phyloP scores from a whole-genome alignment of 2,888 invertebrate genomes.

The Paralinhomoeus sp. region DNA sequence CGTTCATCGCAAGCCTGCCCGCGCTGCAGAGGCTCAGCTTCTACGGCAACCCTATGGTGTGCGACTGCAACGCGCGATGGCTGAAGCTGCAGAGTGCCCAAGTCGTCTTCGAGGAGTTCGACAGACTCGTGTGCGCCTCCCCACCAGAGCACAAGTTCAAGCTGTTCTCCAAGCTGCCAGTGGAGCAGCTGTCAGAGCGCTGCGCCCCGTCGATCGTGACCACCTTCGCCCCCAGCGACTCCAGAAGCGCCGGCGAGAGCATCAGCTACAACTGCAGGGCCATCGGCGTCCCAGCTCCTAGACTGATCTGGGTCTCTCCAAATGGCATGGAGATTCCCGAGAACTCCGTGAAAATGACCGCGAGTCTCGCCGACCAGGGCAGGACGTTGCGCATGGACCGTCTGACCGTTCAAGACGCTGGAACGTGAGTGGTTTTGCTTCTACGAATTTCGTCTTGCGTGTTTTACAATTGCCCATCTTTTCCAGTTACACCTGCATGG shows the following conservation, averaged over 20 bases:
- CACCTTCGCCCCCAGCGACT: slow-evolving; percentile 17
- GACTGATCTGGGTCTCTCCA: slow-evolving; percentile 28
- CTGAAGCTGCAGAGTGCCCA: slow-evolving; percentile 3
- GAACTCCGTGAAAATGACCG: no score
- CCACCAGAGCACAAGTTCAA: slow-evolving; percentile 16
- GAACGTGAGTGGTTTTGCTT: no score
- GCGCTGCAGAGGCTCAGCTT: slow-evolving; percentile 23
- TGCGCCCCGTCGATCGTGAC: slow-evolving; percentile 15
- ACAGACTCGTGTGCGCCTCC: slow-evolving; percentile 16
- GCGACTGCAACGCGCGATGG: slow-evolving; percentile 30
- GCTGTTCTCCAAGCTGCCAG: slow-evolving; percentile 14
- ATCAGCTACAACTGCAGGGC: slow-evolving; percentile 28
- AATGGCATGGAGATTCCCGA: no score
- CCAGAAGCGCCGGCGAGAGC: slow-evolving; percentile 24
- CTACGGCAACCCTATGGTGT: slow-evolving; percentile 29
- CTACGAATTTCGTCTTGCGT: no score
- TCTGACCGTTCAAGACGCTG: no score
- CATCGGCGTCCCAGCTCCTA: slow-evolving; percentile 28
- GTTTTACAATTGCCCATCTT: no score
- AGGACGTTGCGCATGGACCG: no score
- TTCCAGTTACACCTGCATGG: slow-evolving; percentile 26
- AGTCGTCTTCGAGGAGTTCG: no score
- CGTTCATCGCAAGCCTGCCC: slow-evolving; percentile 20
- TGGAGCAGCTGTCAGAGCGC: slow-evolving; percentile 11
- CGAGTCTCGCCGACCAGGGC: no score